Base-by-base conservation (phyloP, 1,140 invertebrate species). In the Bombus fervidus region DNA sequence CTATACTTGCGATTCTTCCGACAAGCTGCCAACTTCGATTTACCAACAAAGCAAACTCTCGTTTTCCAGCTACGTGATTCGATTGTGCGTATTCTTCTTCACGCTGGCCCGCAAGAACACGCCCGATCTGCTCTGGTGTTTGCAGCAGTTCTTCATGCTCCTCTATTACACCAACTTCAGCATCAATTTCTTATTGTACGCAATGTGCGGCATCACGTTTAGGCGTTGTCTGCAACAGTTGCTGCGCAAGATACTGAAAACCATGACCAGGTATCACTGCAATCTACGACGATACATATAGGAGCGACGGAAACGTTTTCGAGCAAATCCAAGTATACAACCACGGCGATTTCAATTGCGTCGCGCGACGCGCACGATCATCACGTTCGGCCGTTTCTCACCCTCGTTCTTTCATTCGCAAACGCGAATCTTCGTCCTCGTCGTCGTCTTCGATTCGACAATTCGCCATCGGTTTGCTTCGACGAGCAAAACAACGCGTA, bases 121-220 rank as follows among this genome's bases (percentile, higher is more conserved):
- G 12, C 95, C 95, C 0, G 86, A 92, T 4, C 87, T 94, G n/a
- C 92, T 96, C 2, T 96, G 95, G 94, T 96, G 96, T 88, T 85
- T 96, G 10, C 96, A 96, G 69, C 96, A 96, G 84, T 95, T 96
- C 77, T 96, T 96, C 82, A 96, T 96, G 96, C 92, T 96, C 4
- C 93, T 96, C 0, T 96, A 96, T 86, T 96, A 96, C 90, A 96
- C 96, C 9, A 96, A 96, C 89, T 96, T 96, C 92, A 96, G 96
- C 91, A 96, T 96, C 83, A 96, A 96, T 91, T 96, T 96, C 87
- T 92, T 96, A 8, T 91, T 96, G 9, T 96, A 96, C 89, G 95
- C 95, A 0, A 96, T 96, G 94, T 96, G 95, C 86, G 96, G 96
- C 3, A 95, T 95, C 66, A 96, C 96, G 12, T 96, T 96, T 91